Percentiles rank a stretch among this genome's conserved stretches.
These are phyloP conservation scores for Psittacara wagleri DNA, from an alignment of 2,113 vertebrate species.

Conservation along the genomic window DNA sequence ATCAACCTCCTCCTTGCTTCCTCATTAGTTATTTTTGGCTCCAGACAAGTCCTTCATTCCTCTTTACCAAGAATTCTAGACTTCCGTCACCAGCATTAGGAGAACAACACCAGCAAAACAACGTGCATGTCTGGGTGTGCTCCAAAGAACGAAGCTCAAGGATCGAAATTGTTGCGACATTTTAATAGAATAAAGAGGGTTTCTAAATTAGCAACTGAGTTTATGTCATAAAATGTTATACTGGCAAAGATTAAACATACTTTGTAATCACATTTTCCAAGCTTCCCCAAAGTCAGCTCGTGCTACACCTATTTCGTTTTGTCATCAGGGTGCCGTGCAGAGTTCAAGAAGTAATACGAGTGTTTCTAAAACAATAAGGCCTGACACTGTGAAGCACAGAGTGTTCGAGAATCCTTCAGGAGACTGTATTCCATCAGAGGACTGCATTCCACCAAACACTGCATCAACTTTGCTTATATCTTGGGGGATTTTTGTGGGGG, in stretches of 20 bases:
- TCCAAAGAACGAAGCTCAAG: not conserved
- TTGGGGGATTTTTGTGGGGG: not conserved
- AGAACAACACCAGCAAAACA: not conserved
- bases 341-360: not conserved
- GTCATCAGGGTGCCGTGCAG: not conserved
- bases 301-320: not conserved
- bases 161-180: not conserved
- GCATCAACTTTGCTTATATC: not conserved
- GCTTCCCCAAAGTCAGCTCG: not conserved
- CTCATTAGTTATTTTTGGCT: conserved; percentile 41
- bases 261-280: not conserved
- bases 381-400: not conserved
- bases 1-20: conserved; percentile 35
- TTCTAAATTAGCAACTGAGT: not conserved
- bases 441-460: not conserved
- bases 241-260: not conserved
- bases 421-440: not conserved
- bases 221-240: not conserved
- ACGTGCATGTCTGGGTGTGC: not conserved
- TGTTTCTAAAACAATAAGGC: not conserved
- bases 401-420: not conserved
- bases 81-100: not conserved
- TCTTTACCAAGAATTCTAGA: not conserved
- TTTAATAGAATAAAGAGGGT: not conserved
- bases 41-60: not conserved